Conservation (phyloP, 92 coral and sea anemone genomes). For the Pocillopora grandis region DNA sequence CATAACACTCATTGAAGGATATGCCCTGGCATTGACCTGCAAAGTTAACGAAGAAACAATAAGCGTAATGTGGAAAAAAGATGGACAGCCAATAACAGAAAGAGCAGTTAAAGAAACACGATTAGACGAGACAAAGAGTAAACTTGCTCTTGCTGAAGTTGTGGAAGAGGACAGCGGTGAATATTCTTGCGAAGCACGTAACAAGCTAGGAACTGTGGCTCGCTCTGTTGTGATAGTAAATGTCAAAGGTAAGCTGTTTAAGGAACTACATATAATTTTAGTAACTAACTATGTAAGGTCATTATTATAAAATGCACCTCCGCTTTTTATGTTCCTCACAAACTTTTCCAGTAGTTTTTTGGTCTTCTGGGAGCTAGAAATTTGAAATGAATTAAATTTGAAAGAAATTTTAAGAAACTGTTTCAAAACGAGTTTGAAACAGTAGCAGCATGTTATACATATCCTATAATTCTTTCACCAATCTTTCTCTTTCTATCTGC, state of each 20-base stretch:
- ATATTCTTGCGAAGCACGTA: not conserved
- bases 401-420: too few relatives aligned
- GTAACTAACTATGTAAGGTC: not conserved
- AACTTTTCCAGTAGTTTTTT: not conserved
- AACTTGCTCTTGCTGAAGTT: not conserved
- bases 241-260: not conserved
- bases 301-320: not conserved
- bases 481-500: not conserved
- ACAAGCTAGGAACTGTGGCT: not conserved
- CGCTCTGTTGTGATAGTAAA: not conserved
- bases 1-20: not conserved
- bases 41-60: not conserved
- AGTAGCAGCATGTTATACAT: too few relatives aligned
- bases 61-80: not conserved
- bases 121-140: not conserved
- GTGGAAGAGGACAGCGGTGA: not conserved
- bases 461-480: too few relatives aligned
- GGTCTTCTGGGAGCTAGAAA: too few relatives aligned
- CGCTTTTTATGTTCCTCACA: not conserved
- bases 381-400: too few relatives aligned
- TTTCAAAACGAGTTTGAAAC: too few relatives aligned
- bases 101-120: too few relatives aligned
- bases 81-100: not conserved
- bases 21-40: not conserved
- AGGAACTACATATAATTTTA: too few relatives aligned